A percentile compares a stretch with the other conserved stretches of the same genome.
Conservation (phyloP, 2,113 vertebrate genomes). For the Falcunculus frontatus region DNA sequence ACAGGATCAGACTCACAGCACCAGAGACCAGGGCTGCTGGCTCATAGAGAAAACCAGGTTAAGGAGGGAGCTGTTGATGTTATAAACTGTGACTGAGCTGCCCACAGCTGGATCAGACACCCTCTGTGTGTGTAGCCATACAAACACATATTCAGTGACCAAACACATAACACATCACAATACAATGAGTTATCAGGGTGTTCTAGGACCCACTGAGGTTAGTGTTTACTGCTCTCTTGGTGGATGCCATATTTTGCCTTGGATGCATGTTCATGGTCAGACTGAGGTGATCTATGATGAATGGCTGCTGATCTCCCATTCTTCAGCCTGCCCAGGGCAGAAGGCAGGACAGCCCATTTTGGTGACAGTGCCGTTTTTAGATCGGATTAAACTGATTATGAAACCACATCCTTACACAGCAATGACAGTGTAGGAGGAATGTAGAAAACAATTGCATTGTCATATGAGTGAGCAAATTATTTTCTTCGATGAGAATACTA, state of each 20-base stretch:
- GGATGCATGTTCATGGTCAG: background rate
- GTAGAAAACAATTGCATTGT: background rate
- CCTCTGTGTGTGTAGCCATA: background rate
- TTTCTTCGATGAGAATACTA: background rate
- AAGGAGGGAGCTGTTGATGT: background rate
- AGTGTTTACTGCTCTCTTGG: background rate
- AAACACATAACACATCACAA: background rate
- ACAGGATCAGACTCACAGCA: background rate
- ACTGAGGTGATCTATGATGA: background rate
- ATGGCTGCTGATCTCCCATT: background rate
- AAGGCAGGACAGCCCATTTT: background rate
- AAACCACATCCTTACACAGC: background rate
- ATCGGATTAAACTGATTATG: background rate
- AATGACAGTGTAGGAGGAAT: background rate
- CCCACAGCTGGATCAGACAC: background rate
- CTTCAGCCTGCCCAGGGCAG: background rate
- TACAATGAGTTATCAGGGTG: background rate
- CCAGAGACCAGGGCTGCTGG: background rate
- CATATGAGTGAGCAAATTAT: background rate
- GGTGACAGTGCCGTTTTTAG: slow-evolving; percentile 5
- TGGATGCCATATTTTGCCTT: background rate
- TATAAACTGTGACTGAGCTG: background rate
- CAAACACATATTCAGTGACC: background rate
- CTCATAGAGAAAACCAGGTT: background rate
- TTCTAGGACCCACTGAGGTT: background rate